phyloP scores from a whole-genome alignment of 2,113 vertebrate species.

The Muscicapa adusta region DNA sequence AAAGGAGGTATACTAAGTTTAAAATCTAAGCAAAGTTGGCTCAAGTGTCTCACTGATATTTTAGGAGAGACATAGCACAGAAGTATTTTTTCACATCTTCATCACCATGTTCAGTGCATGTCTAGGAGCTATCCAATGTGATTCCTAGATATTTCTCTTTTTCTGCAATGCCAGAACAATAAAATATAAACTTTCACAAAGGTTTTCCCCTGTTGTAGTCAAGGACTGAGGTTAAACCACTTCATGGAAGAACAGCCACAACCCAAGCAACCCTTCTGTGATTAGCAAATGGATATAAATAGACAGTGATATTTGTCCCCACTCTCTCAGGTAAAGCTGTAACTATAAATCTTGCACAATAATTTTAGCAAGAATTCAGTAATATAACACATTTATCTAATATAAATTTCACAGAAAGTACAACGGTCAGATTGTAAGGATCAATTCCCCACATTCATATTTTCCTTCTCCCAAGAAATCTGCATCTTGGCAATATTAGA shows the following conservation, averaged over 20 bases:
- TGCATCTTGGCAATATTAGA: background rate
- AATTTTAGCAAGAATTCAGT: background rate
- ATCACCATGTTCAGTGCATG: background rate
- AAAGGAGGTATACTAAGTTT: background rate
- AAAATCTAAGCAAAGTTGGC: background rate
- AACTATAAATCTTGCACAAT: background rate
- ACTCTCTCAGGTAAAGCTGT: background rate
- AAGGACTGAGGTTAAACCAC: background rate
- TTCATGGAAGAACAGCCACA: background rate
- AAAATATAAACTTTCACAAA: background rate
- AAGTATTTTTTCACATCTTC: background rate
- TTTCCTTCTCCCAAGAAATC: background rate
- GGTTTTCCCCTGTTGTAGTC: background rate
- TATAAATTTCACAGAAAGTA: background rate
- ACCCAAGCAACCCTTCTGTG: background rate
- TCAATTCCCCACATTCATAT: background rate
- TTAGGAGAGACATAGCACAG: background rate
- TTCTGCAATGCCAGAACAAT: background rate
- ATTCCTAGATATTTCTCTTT: background rate
- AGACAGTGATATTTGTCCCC: background rate
- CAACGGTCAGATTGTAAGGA: background rate
- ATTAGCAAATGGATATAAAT: background rate
- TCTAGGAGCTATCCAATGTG: background rate
- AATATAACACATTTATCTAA: background rate
- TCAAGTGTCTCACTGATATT: background rate